These are phyloP conservation scores for Orestias chungarensis DNA, from an alignment of 2,797 vertebrate genomes.

Conservation along the genomic window DNA sequence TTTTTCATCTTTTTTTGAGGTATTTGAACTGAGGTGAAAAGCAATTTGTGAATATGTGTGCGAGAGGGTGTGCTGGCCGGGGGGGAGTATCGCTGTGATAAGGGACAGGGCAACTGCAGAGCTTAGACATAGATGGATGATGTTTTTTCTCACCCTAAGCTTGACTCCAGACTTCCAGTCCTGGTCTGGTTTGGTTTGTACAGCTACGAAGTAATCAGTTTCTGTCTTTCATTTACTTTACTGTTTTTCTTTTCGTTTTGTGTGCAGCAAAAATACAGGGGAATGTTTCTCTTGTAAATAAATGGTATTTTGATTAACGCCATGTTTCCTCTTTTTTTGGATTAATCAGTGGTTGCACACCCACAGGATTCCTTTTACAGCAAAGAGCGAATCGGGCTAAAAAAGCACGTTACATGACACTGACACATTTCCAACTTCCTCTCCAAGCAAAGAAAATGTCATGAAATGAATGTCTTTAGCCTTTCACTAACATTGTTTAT, in stretches of 20 bases:
- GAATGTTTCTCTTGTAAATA: conserved; percentile 55
- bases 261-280: conserved; percentile 20
- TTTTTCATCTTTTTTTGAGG: conserved; percentile 44
- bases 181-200: conserved; percentile 32
- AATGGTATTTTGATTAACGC: conserved; percentile 26
- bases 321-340: neutral
- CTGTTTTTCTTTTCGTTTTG: conserved; percentile 13
- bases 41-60: conserved; percentile 26
- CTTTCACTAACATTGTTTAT: neutral
- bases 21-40: conserved; percentile 61
- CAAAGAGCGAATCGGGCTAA: conserved; percentile 5
- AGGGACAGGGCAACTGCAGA: conserved; percentile 71
- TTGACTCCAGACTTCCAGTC: conserved; percentile 60
- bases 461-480: neutral
- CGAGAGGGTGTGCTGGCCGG: conserved; percentile 43
- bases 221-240: conserved; percentile 3
- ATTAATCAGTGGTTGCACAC: conserved; percentile 14
- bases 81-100: conserved; percentile 71
- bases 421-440: neutral
- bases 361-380: neutral
- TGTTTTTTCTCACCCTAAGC: conserved; percentile 73
- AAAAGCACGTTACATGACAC: neutral
- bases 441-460: neutral
- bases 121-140: conserved; percentile 73
- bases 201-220: conserved; percentile 15